A percentile compares a stretch with the other conserved stretches of the same genome.
Evolutionary conservation across 2,113 vertebrate genomes (phyloP).

Genomic region (Gavialis gangeticus): DNA sequence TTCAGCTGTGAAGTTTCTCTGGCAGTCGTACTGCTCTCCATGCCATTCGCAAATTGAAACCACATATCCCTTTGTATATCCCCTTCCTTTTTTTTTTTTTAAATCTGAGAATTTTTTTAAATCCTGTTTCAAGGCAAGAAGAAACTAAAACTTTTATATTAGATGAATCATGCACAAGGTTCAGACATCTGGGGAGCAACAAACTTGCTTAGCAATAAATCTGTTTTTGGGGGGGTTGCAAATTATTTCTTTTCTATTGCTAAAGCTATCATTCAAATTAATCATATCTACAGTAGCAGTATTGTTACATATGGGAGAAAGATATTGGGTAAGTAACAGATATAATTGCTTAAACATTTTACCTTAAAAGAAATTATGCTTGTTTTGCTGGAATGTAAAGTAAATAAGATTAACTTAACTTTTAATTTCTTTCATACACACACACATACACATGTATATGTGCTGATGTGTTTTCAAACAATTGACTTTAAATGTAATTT

Average conservation of each 20-base stretch:
- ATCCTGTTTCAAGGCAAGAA: neutral
- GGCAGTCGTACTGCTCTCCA: neutral
- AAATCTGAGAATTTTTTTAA: neutral
- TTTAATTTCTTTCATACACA: neutral
- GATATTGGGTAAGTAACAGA: neutral
- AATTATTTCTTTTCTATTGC: neutral
- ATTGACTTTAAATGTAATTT: neutral
- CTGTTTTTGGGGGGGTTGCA: neutral
- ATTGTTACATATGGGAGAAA: neutral
- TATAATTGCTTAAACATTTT: neutral
- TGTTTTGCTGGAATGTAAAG: neutral
- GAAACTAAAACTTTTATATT: neutral
- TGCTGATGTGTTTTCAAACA: neutral
- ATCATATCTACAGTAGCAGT: neutral
- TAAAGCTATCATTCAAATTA: neutral
- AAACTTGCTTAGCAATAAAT: neutral
- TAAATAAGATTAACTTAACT: neutral
- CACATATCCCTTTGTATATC: neutral
- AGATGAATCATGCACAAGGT: neutral
- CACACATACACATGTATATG: neutral
- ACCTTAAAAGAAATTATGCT: neutral
- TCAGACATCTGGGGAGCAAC: neutral
- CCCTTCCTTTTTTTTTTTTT: neutral
- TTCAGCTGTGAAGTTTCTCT: neutral
- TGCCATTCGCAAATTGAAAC: neutral